Base-by-base conservation (phyloP, 1,140 invertebrate genomes). In the Agrypnia vestita region DNA sequence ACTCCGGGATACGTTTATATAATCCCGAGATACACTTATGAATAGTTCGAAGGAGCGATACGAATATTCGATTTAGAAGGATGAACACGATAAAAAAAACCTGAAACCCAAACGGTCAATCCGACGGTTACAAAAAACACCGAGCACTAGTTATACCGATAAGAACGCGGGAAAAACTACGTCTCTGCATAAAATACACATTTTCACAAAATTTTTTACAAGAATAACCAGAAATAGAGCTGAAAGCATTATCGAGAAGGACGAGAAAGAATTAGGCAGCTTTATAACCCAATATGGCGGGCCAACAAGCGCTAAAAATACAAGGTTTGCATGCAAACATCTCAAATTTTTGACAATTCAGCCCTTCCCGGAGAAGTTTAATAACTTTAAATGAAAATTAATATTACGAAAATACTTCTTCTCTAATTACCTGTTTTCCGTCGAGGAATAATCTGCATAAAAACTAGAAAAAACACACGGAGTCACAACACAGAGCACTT, bases 281-380 rank as follows among this genome's bases (percentile, higher is more conserved):
- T 75, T 76, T 76, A 67, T 67, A 80, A 80, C 72, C 79, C 79
- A 80, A 80, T 80, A 80, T 80, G 79, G 79, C 79, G 79, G 79
- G 79, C 79, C 79, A 80, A 76, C 72, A 76, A 79, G 77, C 77
- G 69, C 77, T 80, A 76, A 80, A 80, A 80, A 76, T 80, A 80
- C 79, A 71, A 80, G 79, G 79, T 76, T 80, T 76, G 72, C 79
- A 80, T 76, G 74, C 79, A 80, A 80, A 80, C 79, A 80, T 72
- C 61, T 69, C 35, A 44, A 71, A 67, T 71, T 80, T 79, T 80
- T 67, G 64, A 67, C 59, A 80, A 71, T 80, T 49, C 19, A 75
- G 51, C 79, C 55, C 21, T 76, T 76, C 61, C 47, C 53, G 17
- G 49, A 47, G 59, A 19, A 73, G 19, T 61, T 56, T 13, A 74